Base-by-base conservation (phyloP, 2,797 vertebrate genomes). In the Spinus pinus region DNA sequence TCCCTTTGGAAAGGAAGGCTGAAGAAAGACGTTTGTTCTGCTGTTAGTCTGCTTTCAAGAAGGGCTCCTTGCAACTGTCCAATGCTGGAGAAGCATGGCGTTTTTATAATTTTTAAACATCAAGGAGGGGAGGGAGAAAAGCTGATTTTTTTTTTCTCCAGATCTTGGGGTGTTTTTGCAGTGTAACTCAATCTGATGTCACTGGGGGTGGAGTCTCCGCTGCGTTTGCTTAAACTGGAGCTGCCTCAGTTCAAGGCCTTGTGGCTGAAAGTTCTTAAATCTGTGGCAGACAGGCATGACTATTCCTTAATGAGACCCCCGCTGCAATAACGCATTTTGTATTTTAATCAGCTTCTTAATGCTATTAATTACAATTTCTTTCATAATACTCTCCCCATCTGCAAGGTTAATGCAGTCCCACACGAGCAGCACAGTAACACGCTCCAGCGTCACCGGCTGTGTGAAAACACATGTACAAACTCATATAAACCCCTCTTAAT, bases 131-230 rank as follows among this genome's bases (percentile, higher is more conserved):
- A 94, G 81, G 86, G 67, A 87, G 74, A 84, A 86, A 91, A 89
- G 60, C n/a, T 50, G 71, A 35, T 39, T 39, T 35, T 61, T 65
- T 65, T 24, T 54, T 54, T 14, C 41, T 47, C 85, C 86, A 90
- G 71, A 94, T 95, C 95, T 96, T 96, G 96, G 91, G 61, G 91
- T 95, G 81, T 64, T 94, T 97, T 96, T 91, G 91, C 90, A 94
- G 79, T 91, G 91, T 94, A 97, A 97, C 96, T 97, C 95, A 94
- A 88, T 94, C 90, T 97, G 96, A 96, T 97, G 97, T 97, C 97
- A 97, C 74, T 35, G 93, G 91, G 95, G 96, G 96, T 88, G 97
- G 95, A 96, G 97, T 95, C 94, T 96, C 61, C 0, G 1, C 71
- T 87, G 82, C 85, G 41, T 96, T 97, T 94, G 94, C 95, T 96